Conservation (phyloP, 2,797 vertebrate species). For the Darevskia nairensis region DNA sequence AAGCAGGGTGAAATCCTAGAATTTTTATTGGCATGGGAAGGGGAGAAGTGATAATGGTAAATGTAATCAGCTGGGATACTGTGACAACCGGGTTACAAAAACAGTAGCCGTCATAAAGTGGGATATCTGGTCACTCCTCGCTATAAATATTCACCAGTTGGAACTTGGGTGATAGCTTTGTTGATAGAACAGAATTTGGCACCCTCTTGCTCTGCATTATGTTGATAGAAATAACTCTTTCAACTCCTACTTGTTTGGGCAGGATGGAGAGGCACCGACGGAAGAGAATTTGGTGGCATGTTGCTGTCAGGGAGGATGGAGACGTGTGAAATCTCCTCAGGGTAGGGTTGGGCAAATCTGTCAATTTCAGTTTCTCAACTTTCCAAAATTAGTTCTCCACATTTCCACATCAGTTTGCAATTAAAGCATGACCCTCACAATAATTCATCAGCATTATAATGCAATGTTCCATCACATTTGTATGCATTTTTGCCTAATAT, state of each 20-base stretch:
- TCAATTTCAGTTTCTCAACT: not conserved
- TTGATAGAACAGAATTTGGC: constrained; percentile 9
- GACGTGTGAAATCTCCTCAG: not conserved
- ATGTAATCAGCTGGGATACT: constrained; percentile 17
- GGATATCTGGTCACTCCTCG: not conserved
- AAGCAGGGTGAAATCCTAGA: constrained; percentile 10
- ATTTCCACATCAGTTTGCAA: too few species aligned
- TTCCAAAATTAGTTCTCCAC: not conserved
- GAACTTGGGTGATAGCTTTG: constrained; percentile 27
- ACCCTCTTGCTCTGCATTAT: not conserved
- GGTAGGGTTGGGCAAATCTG: not conserved
- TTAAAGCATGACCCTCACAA: too few species aligned
- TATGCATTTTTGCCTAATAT: too few species aligned
- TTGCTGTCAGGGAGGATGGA: not conserved
- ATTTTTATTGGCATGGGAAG: constrained; percentile 5
- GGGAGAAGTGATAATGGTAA: constrained; percentile 24
- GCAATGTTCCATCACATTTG: too few species aligned
- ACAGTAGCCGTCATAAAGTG: constrained; percentile 33
- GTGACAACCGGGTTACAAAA: constrained; percentile 3
- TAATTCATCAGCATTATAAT: too few species aligned
- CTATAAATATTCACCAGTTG: constrained; percentile 17
- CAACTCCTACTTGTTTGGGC: constrained; percentile 11
- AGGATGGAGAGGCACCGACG: not conserved
- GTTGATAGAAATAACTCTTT: constrained; percentile 19
- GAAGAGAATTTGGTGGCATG: not conserved